Evolutionary conservation across 2,113 vertebrate species (phyloP).

Genomic region (Barbus barbus): DNA sequence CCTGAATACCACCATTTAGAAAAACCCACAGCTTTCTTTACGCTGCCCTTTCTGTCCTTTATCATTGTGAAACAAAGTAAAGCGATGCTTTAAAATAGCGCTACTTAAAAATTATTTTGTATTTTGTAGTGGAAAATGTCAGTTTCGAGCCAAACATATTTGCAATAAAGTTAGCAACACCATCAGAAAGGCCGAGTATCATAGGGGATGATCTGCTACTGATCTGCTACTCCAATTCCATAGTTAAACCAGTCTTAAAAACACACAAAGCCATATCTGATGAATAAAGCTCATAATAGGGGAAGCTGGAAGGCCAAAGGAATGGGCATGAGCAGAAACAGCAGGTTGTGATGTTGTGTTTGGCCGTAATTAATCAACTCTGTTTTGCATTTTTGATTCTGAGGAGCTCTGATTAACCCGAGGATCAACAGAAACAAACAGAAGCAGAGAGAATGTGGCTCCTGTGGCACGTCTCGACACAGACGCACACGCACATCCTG

Average conservation of each 20-base stretch:
- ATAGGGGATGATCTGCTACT: slow-evolving; percentile 43
- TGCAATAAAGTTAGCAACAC: too few relatives aligned
- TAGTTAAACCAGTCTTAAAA: slow-evolving; percentile 40
- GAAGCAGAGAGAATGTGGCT: slow-evolving; percentile 22
- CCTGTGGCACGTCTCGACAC: not conserved
- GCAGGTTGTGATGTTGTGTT: slow-evolving; percentile 1
- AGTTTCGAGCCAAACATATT: slow-evolving; percentile 23
- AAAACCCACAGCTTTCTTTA: slow-evolving; percentile 4
- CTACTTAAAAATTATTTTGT: not conserved
- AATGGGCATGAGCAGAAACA: too few relatives aligned
- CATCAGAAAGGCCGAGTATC: slow-evolving; percentile 19
- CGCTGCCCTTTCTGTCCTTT: not conserved
- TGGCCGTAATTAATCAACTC: slow-evolving; percentile 32
- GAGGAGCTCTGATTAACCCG: slow-evolving; percentile 41
- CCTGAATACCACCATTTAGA: not conserved
- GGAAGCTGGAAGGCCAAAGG: slow-evolving; percentile 31
- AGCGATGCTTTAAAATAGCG: not conserved
- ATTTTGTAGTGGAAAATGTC: not conserved
- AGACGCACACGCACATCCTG: slow-evolving; percentile 12
- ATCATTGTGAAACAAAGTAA: not conserved
- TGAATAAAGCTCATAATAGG: not conserved
- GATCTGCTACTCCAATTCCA: slow-evolving; percentile 27
- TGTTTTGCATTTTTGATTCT: slow-evolving; percentile 7
- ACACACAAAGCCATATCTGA: slow-evolving; percentile 1
- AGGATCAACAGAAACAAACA: slow-evolving; percentile 44